Percentiles rank a stretch among this genome's conserved stretches.
Evolutionary conservation across 2,797 vertebrate genomes (phyloP).

Genomic region (Eulemur albifrons): DNA sequence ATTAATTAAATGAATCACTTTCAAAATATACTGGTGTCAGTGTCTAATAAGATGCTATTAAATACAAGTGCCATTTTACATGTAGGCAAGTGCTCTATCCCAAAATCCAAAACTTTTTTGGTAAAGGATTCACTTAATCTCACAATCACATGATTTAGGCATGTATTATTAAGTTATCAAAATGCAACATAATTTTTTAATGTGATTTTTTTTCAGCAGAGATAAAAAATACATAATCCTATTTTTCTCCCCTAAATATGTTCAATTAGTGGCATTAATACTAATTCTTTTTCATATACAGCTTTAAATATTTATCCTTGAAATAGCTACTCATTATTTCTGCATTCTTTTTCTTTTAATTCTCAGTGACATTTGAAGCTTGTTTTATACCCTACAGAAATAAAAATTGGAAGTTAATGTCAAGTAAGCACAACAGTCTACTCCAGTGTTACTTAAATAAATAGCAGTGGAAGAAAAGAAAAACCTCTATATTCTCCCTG

Average conservation of each 20-base stretch:
- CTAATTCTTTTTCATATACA: not conserved
- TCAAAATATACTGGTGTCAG: not conserved
- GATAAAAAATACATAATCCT: not conserved
- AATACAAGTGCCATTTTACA: not conserved
- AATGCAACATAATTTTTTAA: slow-evolving; percentile 28
- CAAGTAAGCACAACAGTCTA: not conserved
- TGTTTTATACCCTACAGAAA: not conserved
- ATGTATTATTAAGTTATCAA: not conserved
- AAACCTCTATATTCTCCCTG: not conserved
- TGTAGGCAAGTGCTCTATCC: not conserved
- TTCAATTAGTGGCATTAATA: not conserved
- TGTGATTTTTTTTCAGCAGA: not conserved
- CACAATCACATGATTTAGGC: slow-evolving; percentile 22
- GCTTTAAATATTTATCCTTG: not conserved
- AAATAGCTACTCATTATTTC: not conserved
- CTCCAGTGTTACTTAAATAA: not conserved
- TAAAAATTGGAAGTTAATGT: not conserved
- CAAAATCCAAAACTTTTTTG: not conserved
- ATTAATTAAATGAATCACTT: not conserved
- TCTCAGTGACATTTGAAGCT: slow-evolving; percentile 26
- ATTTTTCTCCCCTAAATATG: not conserved
- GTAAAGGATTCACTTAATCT: slow-evolving; percentile 41
- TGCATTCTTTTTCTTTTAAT: not conserved
- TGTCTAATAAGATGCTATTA: not conserved
- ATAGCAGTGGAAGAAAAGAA: not conserved